A percentile compares a stretch with the other conserved stretches of the same genome.
Conservation (phyloP, 2,113 vertebrate species). For the Ardeotis arabs region DNA sequence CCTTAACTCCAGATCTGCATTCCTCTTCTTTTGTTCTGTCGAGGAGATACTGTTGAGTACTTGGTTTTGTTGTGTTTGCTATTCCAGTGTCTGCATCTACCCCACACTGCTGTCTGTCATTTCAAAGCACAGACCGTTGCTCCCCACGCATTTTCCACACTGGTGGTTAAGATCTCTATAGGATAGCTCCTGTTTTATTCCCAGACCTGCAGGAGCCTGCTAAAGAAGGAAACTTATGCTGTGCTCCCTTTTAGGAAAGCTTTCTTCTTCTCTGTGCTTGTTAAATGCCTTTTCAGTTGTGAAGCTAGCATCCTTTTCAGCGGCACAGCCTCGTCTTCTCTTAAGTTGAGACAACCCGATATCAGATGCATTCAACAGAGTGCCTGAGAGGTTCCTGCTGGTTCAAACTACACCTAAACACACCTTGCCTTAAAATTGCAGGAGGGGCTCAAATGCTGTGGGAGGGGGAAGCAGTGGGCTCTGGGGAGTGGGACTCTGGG, state of each 20-base stretch:
- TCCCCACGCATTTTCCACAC: neutral
- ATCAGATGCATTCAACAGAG: neutral
- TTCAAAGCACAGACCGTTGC: neutral
- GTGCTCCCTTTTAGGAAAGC: neutral
- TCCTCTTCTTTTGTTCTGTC: neutral
- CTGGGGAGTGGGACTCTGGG: neutral
- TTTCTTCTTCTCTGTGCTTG: neutral
- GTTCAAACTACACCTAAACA: neutral
- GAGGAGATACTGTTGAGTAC: neutral
- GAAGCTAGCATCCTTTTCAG: neutral
- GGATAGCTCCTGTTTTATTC: conserved; percentile 20
- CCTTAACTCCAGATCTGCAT: neutral
- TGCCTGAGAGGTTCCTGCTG: neutral
- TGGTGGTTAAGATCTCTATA: neutral
- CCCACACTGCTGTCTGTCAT: neutral
- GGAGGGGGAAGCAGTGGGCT: neutral
- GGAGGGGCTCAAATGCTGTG: neutral
- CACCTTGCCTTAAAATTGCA: neutral
- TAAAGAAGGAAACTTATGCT: neutral
- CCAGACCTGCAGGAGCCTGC: neutral
- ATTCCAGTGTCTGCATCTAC: neutral
- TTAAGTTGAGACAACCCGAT: neutral
- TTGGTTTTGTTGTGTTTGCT: neutral
- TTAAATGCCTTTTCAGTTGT: neutral
- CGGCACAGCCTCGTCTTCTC: neutral